phyloP scores from a whole-genome alignment of 2,888 invertebrate species.

The Celastrina argiolus region DNA sequence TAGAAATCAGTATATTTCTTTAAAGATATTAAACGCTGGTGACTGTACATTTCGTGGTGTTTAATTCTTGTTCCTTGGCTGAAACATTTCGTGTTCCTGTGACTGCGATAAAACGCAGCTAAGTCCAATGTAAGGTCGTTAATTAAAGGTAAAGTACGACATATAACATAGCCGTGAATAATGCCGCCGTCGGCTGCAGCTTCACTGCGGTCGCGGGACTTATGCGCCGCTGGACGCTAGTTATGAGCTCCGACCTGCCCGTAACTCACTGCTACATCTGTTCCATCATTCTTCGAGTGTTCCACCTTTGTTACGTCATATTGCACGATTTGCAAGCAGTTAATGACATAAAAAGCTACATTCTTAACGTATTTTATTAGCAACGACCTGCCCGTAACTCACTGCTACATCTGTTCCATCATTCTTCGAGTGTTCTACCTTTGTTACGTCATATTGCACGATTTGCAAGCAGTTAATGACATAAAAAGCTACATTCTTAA shows the following conservation, averaged over 20 bases:
- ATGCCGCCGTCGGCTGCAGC: slow-evolving; percentile 48
- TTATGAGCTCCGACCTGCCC: slow-evolving; percentile 58
- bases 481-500: too few relatives aligned
- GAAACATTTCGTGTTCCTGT: slow-evolving; percentile 16
- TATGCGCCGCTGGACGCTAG: slow-evolving; percentile 64
- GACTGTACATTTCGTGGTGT: neutral
- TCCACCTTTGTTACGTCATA: slow-evolving; percentile 42
- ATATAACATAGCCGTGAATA: slow-evolving; percentile 50
- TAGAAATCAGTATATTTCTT: too few relatives aligned
- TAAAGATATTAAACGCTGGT: neutral
- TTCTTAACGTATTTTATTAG: too few relatives aligned
- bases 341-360: too few relatives aligned
- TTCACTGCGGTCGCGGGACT: slow-evolving; percentile 64
- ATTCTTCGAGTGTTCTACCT: slow-evolving; percentile 48
- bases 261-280: slow-evolving; percentile 63
- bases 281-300: slow-evolving; percentile 52
- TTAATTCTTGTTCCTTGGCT: slow-evolving; percentile 8
- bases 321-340: too few relatives aligned
- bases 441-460: slow-evolving; percentile 32
- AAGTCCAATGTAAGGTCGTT: slow-evolving; percentile 37
- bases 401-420: slow-evolving; percentile 60
- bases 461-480: too few relatives aligned
- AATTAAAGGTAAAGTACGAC: slow-evolving; percentile 40
- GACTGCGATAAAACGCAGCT: slow-evolving; percentile 31
- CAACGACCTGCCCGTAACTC: slow-evolving; percentile 55